Evolutionary conservation across 92 coral and sea anemone species (phyloP), one percentile per base, ranked within the genome.

Genomic region (Porites rus): DNA sequence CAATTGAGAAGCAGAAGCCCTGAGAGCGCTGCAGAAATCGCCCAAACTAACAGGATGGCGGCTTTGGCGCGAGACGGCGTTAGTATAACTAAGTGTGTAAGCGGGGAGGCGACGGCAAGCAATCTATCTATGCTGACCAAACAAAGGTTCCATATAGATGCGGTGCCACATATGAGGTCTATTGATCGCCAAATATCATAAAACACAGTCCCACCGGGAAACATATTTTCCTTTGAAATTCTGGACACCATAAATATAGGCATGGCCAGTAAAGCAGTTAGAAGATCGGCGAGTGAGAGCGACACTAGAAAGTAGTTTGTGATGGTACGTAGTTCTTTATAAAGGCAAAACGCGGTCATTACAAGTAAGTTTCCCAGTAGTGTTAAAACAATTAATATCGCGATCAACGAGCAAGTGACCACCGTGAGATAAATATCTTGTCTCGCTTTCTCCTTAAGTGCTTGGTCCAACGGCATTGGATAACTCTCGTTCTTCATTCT

Each of bases 121-220:
- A 94, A 93, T 65, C 99, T 88, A 90, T 97, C 99, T 72, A 97
- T 65, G 63, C 99, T 97, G 19, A 97, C 96, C n/a, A 94, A 79
- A 76, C 99, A 97, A 19, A 97, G 92, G 68, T 97, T 97, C 99
- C 99, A 97, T 28, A 97, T 95, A 19, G 99, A 97, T 17, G 99
- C 95, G 0, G 98, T 93, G 2, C 99, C 98, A 59, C 96, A 93
- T 16, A 93, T 76, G 24, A 97, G 93, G 78, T 97, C 99, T 62
- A 95, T 80, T 10, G 94, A 87, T 62, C 82, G 89, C 92, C 96
- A 97, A 58, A 94, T 81, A 25, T 93, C 88, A 18, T 75, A 81
- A 25, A 93, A 90, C 2, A 66, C 91, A 5, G 21, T 43, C 5
- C 96, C 95, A 31, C 91, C 96, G 17, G 98, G 96, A 69, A 90